Evolutionary conservation across 2,888 invertebrate species (phyloP), one percentile per base, ranked within the genome.

Genomic region (Thalpophila matura): DNA sequence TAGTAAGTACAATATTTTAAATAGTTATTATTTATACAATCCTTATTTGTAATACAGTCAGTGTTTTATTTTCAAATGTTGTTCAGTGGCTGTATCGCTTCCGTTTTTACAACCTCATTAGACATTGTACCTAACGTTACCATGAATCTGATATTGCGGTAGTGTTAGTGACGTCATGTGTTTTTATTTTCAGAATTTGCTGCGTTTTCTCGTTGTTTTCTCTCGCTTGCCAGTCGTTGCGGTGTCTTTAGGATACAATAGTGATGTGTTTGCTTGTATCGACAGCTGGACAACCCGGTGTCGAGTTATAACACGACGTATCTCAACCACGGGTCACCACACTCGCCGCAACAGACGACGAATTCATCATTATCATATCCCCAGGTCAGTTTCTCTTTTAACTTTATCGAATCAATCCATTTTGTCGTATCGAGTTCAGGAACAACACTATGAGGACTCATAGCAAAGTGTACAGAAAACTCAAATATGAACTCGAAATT

Each of bases 251-350:
- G 45, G 53, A 42, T 58, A 42, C 50, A 56, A 64, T 63, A 74
- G 46, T 77, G 27, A 80, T 72, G 31, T 43, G 45, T 63, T 31
- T 62, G 16, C 57, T 69, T 65, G 69, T 76, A 62, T 82, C 63
- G 59, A 24, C 89, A 95, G 95, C 80, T 94, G 89, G 94, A 95
- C 82, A 87, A 88, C 24, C 94, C 94, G 37, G 89, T 91, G 67
- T 89, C 91, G 66, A 93, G 83, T 80, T 95, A 94, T 85, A 94
- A 86, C 79, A 83, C 92, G 71, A 84, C 90, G 74, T 95, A 95
- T 74, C 91, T 94, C 64, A 94, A 94, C 80, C 94, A 95, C 86
- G 91, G 87, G 82, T 92, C 94, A 58, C 92, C 93, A 69, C 94
- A 93, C 72, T 93, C 94, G 60, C 92, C 92, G 40, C 93, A 93